Evolutionary conservation across 2,797 vertebrate species (phyloP).

Genomic region (Amblyopsis hoosieri): DNA sequence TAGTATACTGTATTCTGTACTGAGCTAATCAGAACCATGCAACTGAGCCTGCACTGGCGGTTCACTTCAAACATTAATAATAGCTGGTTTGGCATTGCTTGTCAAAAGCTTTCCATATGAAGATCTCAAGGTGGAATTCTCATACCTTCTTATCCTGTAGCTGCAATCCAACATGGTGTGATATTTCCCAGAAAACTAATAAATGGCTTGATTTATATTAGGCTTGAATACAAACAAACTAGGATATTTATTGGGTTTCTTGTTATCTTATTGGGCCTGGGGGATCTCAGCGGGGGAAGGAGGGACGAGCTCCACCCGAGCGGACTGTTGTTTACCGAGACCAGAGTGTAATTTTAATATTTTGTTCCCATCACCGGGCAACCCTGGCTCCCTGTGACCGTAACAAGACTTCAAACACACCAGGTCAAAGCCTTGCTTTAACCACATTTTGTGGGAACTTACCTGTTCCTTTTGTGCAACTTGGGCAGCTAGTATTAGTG

Average conservation of each 20-base stretch:
- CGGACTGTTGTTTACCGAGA: conserved; percentile 48
- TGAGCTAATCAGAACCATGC: background rate
- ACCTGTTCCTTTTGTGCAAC: conserved; percentile 40
- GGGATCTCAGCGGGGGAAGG: too few species aligned
- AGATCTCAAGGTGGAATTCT: conserved; percentile 10
- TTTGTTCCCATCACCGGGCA: conserved; percentile 31
- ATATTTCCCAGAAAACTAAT: conserved; percentile 45
- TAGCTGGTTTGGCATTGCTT: background rate
- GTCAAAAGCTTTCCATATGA: conserved; percentile 9
- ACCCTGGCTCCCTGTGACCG: conserved; percentile 28
- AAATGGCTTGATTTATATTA: conserved; percentile 45
- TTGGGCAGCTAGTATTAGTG: conserved; percentile 25
- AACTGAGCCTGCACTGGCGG: background rate
- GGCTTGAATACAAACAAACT: too few species aligned
- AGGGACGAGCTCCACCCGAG: too few species aligned
- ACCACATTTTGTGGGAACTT: conserved; percentile 48
- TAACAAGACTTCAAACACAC: conserved; percentile 40
- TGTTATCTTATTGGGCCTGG: background rate
- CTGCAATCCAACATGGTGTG: conserved; percentile 17
- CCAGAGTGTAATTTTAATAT: conserved; percentile 10
- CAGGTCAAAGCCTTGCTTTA: conserved; percentile 39
- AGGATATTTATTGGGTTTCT: too few species aligned
- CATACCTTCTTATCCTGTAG: conserved; percentile 1
- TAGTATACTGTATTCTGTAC: background rate
- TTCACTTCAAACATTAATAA: background rate